phyloP scores from a whole-genome alignment of 2,113 vertebrate species.

The Edolisoma coerulescens region DNA sequence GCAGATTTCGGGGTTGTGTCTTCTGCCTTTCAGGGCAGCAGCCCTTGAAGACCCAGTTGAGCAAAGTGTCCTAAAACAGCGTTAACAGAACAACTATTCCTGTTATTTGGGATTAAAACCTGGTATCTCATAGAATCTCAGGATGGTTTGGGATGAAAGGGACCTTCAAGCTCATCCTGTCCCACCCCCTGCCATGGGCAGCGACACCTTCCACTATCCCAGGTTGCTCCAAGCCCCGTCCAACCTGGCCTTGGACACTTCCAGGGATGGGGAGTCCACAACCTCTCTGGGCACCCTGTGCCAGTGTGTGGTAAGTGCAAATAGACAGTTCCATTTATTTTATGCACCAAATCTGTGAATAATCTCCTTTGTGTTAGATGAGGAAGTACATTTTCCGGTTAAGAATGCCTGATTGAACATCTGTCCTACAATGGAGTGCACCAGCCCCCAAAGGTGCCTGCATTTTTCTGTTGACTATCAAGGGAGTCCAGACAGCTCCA shows the following conservation, averaged over 20 bases:
- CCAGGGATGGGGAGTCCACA: neutral
- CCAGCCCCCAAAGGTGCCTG: neutral
- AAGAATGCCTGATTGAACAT: neutral
- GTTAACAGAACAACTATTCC: neutral
- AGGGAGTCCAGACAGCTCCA: neutral
- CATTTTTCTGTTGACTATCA: neutral
- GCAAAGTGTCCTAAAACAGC: neutral
- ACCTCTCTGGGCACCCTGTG: neutral
- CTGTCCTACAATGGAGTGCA: neutral
- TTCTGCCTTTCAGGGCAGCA: neutral
- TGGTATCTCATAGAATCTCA: neutral
- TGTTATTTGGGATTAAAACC: neutral
- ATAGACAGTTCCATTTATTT: neutral
- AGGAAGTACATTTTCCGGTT: neutral
- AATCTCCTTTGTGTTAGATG: neutral
- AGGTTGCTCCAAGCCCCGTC: accelerated
- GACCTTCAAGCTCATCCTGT: neutral
- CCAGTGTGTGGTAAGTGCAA: neutral
- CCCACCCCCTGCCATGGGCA: neutral
- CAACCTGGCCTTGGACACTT: neutral
- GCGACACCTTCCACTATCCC: neutral
- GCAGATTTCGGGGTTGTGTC: neutral
- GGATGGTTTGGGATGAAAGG: neutral
- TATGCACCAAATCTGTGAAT: neutral
- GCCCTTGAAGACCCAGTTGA: neutral